These are phyloP conservation scores for Calliopsis andreniformis DNA, from an alignment of 1,140 invertebrate genomes.

Conservation along the genomic window DNA sequence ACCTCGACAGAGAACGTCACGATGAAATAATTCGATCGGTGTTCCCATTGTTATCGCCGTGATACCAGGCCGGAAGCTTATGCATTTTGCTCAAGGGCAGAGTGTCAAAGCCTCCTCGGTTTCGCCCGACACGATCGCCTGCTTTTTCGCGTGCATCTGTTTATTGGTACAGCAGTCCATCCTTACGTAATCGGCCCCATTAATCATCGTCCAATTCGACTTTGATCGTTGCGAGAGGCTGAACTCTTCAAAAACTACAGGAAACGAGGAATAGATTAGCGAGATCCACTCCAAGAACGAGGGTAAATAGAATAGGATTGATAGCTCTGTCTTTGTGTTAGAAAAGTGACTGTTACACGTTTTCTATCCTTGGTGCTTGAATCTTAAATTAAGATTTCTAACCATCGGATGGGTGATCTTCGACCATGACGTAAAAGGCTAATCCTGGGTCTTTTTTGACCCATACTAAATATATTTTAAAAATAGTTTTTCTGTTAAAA, in stretches of 20 bases:
- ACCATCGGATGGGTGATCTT: too few relatives aligned
- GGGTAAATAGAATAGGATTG: too few relatives aligned
- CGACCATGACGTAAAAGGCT: too few relatives aligned
- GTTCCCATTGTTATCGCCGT: background rate
- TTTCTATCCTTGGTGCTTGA: too few relatives aligned
- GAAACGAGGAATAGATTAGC: background rate
- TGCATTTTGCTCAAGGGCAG: background rate
- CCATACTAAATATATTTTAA: too few relatives aligned
- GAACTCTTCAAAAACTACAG: background rate
- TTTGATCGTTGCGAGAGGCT: constrained; percentile 9
- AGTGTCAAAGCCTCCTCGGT: constrained; percentile 14
- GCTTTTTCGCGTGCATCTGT: background rate
- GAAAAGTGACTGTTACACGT: too few relatives aligned
- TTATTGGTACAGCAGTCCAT: background rate
- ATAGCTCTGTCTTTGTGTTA: too few relatives aligned
- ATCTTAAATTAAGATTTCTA: too few relatives aligned
- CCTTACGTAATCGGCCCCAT: constrained; percentile 12
- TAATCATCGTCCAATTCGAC: constrained; percentile 19
- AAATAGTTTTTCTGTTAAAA: too few relatives aligned
- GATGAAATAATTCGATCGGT: constrained; percentile 11
- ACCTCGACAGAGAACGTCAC: background rate
- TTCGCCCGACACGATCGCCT: background rate
- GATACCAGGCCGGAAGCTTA: background rate
- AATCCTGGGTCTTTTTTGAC: too few relatives aligned
- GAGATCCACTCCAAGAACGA: too few relatives aligned